Evolutionary conservation across 2,797 vertebrate species (phyloP).

Genomic region (Acrossocheilus wenchowensis): DNA sequence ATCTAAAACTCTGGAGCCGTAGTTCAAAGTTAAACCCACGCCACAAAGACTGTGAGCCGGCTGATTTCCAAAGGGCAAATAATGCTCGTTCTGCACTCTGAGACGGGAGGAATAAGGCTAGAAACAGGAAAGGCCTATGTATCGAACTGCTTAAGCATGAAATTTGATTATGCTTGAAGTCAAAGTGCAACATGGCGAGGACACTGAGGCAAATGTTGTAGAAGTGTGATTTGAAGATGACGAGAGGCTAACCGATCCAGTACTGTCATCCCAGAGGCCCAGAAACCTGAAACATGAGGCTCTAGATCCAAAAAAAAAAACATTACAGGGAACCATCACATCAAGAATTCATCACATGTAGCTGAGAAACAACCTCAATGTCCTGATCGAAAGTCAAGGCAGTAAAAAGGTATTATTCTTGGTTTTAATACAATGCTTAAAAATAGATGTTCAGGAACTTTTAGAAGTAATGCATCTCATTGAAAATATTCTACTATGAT

Average conservation of each 20-base stretch:
- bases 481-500: not conserved
- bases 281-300: not conserved
- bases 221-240: constrained; percentile 5
- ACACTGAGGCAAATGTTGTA: constrained; percentile 50
- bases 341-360: not conserved
- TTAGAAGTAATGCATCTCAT: not conserved
- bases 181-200: constrained; percentile 58
- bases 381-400: not conserved
- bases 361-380: not conserved
- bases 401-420: not conserved
- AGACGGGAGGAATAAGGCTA: not conserved
- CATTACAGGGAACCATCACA: not conserved
- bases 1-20: not conserved
- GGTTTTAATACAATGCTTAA: too few relatives aligned
- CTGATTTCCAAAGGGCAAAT: constrained; percentile 26
- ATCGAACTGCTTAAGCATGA: constrained; percentile 66
- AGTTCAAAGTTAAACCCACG: constrained; percentile 14
- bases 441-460: not conserved
- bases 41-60: not conserved
- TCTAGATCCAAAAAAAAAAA: not conserved
- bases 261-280: not conserved
- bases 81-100: constrained; percentile 8
- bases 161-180: constrained; percentile 69
- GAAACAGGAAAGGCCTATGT: constrained; percentile 32
- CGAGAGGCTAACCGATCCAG: not conserved